A percentile compares a stretch with the other conserved stretches of the same genome.
Evolutionary conservation across 2,888 invertebrate species (phyloP).

Genomic region (Melanotus villosus): DNA sequence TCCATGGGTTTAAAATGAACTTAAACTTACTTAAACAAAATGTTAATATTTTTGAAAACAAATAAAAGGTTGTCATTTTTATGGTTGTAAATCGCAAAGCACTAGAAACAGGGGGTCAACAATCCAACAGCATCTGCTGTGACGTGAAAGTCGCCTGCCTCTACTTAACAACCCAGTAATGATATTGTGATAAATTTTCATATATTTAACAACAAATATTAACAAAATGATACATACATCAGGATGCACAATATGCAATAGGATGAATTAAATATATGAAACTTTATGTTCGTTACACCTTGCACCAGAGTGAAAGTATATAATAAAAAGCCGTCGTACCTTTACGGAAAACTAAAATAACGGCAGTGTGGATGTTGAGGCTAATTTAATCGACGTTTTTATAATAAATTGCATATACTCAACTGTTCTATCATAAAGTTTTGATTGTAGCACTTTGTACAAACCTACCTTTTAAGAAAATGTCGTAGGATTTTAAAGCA

Average conservation of each 20-base stretch:
- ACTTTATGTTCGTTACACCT: constrained; percentile 47
- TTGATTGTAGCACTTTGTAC: constrained; percentile 44
- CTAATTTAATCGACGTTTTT: constrained; percentile 35
- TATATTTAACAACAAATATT: constrained; percentile 42
- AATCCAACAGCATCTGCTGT: constrained; percentile 58
- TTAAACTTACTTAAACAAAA: no score
- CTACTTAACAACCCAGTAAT: constrained; percentile 51
- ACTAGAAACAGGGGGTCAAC: constrained; percentile 54
- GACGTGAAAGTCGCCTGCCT: constrained; percentile 56
- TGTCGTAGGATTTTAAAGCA: constrained; percentile 45
- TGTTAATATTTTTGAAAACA: not conserved
- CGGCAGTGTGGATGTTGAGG: constrained; percentile 42
- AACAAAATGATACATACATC: constrained; percentile 24
- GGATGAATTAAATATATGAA: constrained; percentile 49
- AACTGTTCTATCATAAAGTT: constrained; percentile 36
- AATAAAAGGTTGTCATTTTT: not conserved
- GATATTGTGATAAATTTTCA: constrained; percentile 49
- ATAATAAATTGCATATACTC: constrained; percentile 30
- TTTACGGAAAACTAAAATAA: constrained; percentile 44
- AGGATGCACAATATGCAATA: constrained; percentile 12
- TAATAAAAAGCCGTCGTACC: constrained; percentile 51
- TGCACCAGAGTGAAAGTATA: constrained; percentile 50
- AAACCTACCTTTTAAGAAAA: constrained; percentile 50
- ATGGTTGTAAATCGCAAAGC: constrained; percentile 28
- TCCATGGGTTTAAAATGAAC: no score